Evolutionary conservation across 2,888 invertebrate genomes (phyloP).

Genomic region (Eremobia ochroleuca): DNA sequence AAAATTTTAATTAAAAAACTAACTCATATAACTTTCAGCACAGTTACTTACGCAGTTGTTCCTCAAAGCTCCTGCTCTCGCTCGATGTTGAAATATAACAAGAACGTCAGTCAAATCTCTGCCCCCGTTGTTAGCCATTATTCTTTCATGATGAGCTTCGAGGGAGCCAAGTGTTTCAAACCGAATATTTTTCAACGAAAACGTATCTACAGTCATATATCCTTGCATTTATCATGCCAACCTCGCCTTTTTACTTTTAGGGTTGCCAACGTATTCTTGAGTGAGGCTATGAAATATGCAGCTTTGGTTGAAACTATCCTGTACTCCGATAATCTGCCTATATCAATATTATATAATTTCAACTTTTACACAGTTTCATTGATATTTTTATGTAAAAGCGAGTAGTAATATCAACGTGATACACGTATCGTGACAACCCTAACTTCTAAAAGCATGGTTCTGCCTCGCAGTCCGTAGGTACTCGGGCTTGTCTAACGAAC

Average conservation of each 20-base stretch:
- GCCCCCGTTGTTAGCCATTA: constrained; percentile 48
- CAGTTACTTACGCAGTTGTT: neutral
- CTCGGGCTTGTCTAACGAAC: constrained; percentile 76
- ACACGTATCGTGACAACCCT: constrained; percentile 47
- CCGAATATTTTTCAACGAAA: constrained; percentile 63
- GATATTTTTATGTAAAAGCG: neutral
- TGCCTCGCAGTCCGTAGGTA: constrained; percentile 56
- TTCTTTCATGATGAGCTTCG: constrained; percentile 55
- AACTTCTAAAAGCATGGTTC: constrained; percentile 36
- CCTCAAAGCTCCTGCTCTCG: constrained; percentile 5
- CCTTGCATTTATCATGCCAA: constrained; percentile 70
- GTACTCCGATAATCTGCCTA: too few species aligned
- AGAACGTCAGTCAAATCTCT: constrained; percentile 50
- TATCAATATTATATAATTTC: too few species aligned
- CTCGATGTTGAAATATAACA: constrained; percentile 42
- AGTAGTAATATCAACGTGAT: neutral
- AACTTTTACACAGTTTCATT: neutral
- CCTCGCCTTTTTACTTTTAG: constrained; percentile 51
- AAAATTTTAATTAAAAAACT: neutral
- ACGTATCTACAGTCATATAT: constrained; percentile 67
- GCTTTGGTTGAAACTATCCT: neutral
- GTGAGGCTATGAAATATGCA: neutral
- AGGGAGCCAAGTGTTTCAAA: constrained; percentile 60
- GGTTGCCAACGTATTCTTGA: constrained; percentile 41
- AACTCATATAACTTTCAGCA: neutral